Evolutionary conservation across 64 coral and sea anemone genomes (phyloP).

Genomic region (Astreopora myriophthalma): DNA sequence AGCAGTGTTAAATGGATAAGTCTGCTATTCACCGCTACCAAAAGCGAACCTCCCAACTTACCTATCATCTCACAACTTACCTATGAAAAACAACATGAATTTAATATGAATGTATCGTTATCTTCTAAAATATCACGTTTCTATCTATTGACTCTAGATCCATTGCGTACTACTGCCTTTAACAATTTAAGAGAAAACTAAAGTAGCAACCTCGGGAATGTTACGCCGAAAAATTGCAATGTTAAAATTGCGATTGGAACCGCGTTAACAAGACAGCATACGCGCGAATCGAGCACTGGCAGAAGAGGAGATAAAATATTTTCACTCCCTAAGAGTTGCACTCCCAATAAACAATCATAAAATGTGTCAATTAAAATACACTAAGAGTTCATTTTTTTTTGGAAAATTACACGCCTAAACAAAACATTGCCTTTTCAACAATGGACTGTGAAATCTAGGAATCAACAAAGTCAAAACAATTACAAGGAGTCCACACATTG

Average conservation of each 20-base stretch:
- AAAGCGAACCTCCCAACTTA: not conserved
- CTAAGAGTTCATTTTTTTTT: not conserved
- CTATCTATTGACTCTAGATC: not conserved
- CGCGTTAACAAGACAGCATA: not conserved
- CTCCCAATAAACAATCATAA: not conserved
- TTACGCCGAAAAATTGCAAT: not conserved
- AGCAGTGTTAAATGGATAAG: not conserved
- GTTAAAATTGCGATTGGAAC: not conserved
- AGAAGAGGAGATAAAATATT: slow-evolving; percentile 9
- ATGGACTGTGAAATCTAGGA: not conserved
- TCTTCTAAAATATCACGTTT: slow-evolving; percentile 35
- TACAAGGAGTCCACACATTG: slow-evolving; percentile 7
- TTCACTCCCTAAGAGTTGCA: slow-evolving; percentile 4
- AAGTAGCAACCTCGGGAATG: not conserved
- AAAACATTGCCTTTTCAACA: not conserved
- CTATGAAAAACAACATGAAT: slow-evolving; percentile 2
- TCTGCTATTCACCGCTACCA: not conserved
- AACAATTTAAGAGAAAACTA: not conserved
- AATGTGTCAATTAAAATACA: not conserved
- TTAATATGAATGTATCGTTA: slow-evolving; percentile 56
- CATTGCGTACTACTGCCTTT: slow-evolving; percentile 3
- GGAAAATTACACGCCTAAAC: not conserved
- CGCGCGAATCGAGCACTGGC: not conserved
- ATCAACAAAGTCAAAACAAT: not conserved
- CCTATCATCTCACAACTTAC: not conserved